Percentiles rank a stretch among this genome's conserved stretches.
Conservation (phyloP, 2,888 invertebrate species). For the Ecdyonurus torrentis region DNA sequence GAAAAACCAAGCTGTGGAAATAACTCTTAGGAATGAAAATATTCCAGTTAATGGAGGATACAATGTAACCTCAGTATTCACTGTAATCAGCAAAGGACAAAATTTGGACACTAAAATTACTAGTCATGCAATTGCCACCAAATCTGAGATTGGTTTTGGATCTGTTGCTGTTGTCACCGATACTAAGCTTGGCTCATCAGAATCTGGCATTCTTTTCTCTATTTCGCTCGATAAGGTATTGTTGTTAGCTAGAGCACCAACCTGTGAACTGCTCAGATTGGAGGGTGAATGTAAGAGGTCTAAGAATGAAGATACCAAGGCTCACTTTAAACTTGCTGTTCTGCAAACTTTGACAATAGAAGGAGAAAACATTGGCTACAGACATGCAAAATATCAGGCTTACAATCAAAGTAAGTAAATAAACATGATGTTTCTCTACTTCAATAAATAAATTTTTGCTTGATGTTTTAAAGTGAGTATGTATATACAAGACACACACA, state of each 20-base stretch:
- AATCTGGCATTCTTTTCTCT: slow-evolving; percentile 3
- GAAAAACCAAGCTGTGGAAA: slow-evolving; percentile 36
- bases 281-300: neutral
- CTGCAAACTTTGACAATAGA: neutral
- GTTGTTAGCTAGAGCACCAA: slow-evolving; percentile 6
- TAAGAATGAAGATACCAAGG: neutral
- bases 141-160: slow-evolving; percentile 22
- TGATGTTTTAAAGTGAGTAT: too few species aligned
- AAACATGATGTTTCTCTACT: too few species aligned
- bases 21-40: slow-evolving; percentile 21
- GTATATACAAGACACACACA: too few species aligned
- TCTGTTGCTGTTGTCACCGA: slow-evolving; percentile 23
- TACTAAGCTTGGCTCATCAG: slow-evolving; percentile 17
- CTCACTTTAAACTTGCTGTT: neutral
- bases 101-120: slow-evolving; percentile 20
- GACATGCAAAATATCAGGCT: slow-evolving; percentile 3
- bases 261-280: slow-evolving; percentile 4
- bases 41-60: slow-evolving; percentile 22
- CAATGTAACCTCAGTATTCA: slow-evolving; percentile 24
- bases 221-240: neutral
- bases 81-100: slow-evolving; percentile 27
- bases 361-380: slow-evolving; percentile 1
- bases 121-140: slow-evolving; percentile 22
- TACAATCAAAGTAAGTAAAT: slow-evolving; percentile 8
- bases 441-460: too few species aligned